Evolutionary conservation across 2,113 vertebrate genomes (phyloP).

Genomic region (Oplegnathus fasciatus): DNA sequence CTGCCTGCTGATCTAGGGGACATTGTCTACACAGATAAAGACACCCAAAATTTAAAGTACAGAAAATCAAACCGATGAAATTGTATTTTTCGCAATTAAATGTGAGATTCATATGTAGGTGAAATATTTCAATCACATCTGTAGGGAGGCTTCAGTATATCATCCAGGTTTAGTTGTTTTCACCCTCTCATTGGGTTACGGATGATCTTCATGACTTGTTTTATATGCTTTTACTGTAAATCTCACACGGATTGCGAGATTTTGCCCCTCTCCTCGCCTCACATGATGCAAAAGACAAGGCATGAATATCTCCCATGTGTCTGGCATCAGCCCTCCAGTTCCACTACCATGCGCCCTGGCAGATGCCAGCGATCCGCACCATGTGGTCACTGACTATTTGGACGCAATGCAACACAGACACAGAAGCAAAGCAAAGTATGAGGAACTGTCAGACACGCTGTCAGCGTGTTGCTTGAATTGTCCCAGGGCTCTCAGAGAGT

Average conservation of each 20-base stretch:
- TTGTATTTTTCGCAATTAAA: not conserved
- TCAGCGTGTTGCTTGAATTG: slow-evolving; percentile 46
- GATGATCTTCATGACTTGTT: not conserved
- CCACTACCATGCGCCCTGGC: slow-evolving; percentile 40
- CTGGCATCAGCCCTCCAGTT: slow-evolving; percentile 54
- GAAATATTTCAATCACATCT: not conserved
- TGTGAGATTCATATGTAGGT: not conserved
- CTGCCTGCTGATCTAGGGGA: slow-evolving; percentile 18
- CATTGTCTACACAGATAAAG: slow-evolving; percentile 5
- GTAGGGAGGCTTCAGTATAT: not conserved
- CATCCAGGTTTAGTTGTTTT: not conserved
- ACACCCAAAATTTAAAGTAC: not conserved
- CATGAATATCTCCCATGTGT: slow-evolving; percentile 51
- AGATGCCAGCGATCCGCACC: slow-evolving; percentile 65
- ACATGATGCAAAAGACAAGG: slow-evolving; percentile 20
- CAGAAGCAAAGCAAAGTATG: slow-evolving; percentile 49
- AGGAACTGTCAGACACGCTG: slow-evolving; percentile 63
- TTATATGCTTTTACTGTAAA: not conserved
- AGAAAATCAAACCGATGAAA: not conserved
- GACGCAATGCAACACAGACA: slow-evolving; percentile 49
- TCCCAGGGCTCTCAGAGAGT: slow-evolving; percentile 48
- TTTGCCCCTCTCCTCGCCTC: not conserved
- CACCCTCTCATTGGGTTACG: not conserved
- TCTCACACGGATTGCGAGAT: not conserved
- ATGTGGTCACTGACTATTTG: slow-evolving; percentile 69